Percentiles rank a stretch among this genome's conserved stretches.
Evolutionary conservation across 2,797 vertebrate genomes (phyloP).

Genomic region (Poecilia gillii): DNA sequence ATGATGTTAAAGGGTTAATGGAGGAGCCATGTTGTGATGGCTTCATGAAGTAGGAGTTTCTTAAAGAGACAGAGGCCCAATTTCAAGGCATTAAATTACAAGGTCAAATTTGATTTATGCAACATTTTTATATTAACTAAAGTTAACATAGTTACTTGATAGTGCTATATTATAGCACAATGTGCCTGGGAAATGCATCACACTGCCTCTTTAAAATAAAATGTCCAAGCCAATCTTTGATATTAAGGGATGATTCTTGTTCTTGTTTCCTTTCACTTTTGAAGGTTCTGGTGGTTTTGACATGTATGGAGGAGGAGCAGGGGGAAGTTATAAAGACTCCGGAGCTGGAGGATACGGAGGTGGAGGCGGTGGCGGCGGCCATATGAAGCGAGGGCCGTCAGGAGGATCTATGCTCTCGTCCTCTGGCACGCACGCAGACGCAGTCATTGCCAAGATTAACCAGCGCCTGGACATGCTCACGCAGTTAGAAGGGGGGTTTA

Average conservation of each 20-base stretch:
- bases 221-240: neutral
- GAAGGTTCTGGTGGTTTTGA: conserved; percentile 87
- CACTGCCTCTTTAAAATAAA: no score
- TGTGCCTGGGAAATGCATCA: no score
- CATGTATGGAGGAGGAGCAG: conserved; percentile 80
- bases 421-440: conserved; percentile 82
- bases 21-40: no score
- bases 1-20: no score
- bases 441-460: conserved; percentile 90
- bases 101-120: no score
- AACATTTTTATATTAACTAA: no score
- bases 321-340: conserved; percentile 86
- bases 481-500: conserved; percentile 87
- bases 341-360: conserved; percentile 82
- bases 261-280: neutral
- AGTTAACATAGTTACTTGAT: no score
- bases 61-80: no score
- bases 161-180: no score
- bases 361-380: conserved; percentile 71
- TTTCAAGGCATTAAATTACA: no score
- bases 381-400: conserved; percentile 81
- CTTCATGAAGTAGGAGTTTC: no score
- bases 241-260: neutral
- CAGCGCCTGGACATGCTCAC: conserved; percentile 90
- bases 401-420: conserved; percentile 75